These are phyloP conservation scores for Cossypha heuglini DNA, from an alignment of 2,797 vertebrate genomes.

Conservation along the genomic window DNA sequence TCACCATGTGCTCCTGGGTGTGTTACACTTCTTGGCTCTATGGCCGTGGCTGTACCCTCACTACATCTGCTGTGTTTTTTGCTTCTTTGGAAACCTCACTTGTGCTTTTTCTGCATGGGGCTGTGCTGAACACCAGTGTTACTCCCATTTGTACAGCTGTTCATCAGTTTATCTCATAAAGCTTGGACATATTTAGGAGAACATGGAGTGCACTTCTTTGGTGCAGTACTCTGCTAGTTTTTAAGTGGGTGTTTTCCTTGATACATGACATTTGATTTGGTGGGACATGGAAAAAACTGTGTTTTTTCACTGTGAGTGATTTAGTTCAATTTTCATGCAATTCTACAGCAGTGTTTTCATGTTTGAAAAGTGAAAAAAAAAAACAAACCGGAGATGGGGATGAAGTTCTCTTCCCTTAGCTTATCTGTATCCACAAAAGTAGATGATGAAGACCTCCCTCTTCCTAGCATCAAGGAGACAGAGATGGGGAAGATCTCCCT, in stretches of 20 bases:
- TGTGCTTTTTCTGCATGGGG: fast-evolving
- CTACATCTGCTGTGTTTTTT: not conserved
- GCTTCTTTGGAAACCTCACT: not conserved
- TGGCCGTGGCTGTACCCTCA: fast-evolving
- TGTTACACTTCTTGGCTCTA: not conserved
- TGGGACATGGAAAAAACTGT: not conserved
- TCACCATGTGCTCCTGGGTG: fast-evolving
- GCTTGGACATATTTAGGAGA: not conserved
- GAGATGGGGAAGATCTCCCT: not conserved
- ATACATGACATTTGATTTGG: not conserved
- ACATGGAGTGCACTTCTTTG: not conserved
- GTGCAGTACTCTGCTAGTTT: not conserved
- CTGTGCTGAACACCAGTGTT: not conserved
- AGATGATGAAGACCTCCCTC: not conserved
- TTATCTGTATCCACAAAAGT: not conserved
- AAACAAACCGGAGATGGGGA: not conserved
- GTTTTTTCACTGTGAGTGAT: not conserved
- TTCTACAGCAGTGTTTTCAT: not conserved
- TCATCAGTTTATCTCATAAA: not conserved
- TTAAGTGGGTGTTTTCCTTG: not conserved
- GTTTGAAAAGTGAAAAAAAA: not conserved
- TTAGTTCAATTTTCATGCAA: not conserved
- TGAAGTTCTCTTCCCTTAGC: not conserved
- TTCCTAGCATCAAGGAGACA: not conserved
- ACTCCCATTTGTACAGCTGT: not conserved